phyloP scores from a whole-genome alignment of 2,113 vertebrate genomes.

The Egretta garzetta region DNA sequence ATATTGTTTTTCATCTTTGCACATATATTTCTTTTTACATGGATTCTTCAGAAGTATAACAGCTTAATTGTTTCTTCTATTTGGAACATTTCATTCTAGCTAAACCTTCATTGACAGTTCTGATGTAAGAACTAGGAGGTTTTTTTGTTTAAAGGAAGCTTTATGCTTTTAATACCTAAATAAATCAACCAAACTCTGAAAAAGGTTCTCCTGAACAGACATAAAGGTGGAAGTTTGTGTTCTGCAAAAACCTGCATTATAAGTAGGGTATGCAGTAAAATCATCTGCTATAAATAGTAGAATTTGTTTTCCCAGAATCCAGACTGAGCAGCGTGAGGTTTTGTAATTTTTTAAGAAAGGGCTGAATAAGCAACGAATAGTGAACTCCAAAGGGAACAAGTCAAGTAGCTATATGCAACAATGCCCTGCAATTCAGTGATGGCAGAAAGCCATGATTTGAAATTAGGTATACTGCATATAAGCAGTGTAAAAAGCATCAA shows the following conservation, averaged over 20 bases:
- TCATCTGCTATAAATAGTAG: background rate
- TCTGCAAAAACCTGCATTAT: background rate
- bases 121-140: background rate
- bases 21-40: background rate
- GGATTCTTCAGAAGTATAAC: background rate
- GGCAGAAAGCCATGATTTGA: background rate
- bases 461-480: background rate
- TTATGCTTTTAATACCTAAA: background rate
- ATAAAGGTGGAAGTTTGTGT: background rate
- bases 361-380: background rate
- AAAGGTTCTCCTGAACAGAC: background rate
- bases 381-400: background rate
- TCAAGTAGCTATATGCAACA: background rate
- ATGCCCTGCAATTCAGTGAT: background rate
- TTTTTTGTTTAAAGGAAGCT: background rate
- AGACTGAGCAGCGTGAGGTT: background rate
- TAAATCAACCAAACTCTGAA: background rate
- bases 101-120: background rate
- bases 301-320: background rate
- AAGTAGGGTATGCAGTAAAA: background rate
- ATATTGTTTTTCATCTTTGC: background rate
- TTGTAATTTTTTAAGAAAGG: background rate
- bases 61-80: background rate
- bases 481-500: background rate
- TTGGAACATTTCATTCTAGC: background rate